A percentile compares a stretch with the other conserved stretches of the same genome.
Conservation (phyloP, 2,888 invertebrate genomes). For the Phyto melanocephala region DNA sequence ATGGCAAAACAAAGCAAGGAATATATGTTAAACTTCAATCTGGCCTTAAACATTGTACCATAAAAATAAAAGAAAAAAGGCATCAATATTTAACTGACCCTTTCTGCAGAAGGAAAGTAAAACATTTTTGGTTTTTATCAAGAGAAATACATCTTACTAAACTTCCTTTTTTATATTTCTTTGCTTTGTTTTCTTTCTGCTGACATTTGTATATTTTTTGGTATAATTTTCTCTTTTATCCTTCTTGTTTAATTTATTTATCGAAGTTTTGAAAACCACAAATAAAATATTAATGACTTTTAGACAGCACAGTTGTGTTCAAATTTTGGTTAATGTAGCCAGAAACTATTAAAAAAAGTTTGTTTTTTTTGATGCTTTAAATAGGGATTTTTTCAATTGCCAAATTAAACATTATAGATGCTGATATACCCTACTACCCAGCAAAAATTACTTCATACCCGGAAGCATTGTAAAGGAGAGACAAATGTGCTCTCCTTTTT, state of each 20-base stretch:
- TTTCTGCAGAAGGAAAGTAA: background rate
- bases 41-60: constrained; percentile 6
- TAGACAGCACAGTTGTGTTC: background rate
- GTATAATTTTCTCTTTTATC: background rate
- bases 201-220: background rate
- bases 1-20: background rate
- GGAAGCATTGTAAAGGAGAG: too few species aligned
- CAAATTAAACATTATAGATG: too few species aligned
- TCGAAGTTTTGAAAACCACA: background rate
- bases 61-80: background rate
- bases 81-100: background rate
- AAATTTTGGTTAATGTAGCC: background rate
- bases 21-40: background rate
- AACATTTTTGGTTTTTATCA: background rate
- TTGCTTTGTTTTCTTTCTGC: background rate
- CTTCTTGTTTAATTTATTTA: background rate
- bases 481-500: too few species aligned
- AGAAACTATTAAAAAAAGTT: too few species aligned
- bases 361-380: too few species aligned
- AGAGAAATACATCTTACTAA: background rate
- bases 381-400: too few species aligned
- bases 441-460: too few species aligned
- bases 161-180: background rate
- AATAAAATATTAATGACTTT: background rate
- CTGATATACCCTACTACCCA: too few species aligned